A percentile compares a stretch with the other conserved stretches of the same genome.
phyloP scores from a whole-genome alignment of 2,888 invertebrate species.

The Drosophila crucigera region DNA sequence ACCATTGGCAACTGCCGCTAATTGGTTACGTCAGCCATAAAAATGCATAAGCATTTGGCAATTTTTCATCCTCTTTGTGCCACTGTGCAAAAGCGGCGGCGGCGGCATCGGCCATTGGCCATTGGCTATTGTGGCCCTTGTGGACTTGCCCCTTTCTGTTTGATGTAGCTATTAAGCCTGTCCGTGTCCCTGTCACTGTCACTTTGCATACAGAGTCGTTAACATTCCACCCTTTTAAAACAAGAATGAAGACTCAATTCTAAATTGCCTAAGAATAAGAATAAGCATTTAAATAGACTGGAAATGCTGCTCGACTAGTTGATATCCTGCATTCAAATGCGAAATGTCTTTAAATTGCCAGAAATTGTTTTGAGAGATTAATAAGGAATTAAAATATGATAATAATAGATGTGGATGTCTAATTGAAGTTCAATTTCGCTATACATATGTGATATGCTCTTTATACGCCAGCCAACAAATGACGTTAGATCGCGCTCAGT shows the following conservation, averaged over 20 bases:
- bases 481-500: too few relatives aligned
- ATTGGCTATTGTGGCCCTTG: conserved; percentile 5
- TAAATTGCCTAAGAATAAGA: conserved; percentile 2
- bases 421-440: background rate
- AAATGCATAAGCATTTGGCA: conserved; percentile 42
- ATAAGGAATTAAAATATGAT: background rate
- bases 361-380: background rate
- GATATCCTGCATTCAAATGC: background rate
- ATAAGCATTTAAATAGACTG: background rate
- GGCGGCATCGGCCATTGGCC: background rate
- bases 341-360: background rate
- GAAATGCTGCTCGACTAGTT: background rate
- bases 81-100: conserved; percentile 53
- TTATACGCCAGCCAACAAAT: background rate
- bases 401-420: background rate
- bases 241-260: conserved; percentile 14
- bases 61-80: conserved; percentile 46
- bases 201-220: conserved; percentile 69
- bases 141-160: conserved; percentile 60
- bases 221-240: conserved; percentile 37
- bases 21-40: conserved; percentile 60
- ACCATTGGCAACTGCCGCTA: conserved; percentile 28
- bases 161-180: conserved; percentile 52
- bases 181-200: conserved; percentile 51
- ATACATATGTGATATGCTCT: background rate